Evolutionary conservation across 2,888 invertebrate genomes (phyloP).

Genomic region (Sussaba pulchella): DNA sequence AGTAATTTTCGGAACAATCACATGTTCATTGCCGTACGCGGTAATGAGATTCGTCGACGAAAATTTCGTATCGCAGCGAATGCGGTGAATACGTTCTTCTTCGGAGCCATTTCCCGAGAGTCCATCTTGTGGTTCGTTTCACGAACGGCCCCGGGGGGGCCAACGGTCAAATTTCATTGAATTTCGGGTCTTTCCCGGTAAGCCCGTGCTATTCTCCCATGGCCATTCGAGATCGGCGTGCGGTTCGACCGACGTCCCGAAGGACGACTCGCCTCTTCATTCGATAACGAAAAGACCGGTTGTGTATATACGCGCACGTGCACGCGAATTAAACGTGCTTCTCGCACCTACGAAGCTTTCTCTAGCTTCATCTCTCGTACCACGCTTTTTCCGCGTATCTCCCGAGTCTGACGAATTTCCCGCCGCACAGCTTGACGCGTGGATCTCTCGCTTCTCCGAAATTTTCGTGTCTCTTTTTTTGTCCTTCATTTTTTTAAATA

Average conservation of each 20-base stretch:
- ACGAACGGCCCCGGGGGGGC: constrained; percentile 10
- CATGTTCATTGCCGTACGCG: neutral
- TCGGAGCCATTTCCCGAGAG: constrained; percentile 30
- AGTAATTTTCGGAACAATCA: constrained; percentile 19
- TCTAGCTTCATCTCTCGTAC: constrained; percentile 8
- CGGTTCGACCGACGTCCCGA: constrained; percentile 39
- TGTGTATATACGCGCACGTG: too few species aligned
- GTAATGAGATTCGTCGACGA: neutral
- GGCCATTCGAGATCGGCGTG: constrained; percentile 52
- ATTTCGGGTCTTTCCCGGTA: constrained; percentile 51
- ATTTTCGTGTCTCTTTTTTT: neutral
- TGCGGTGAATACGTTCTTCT: neutral
- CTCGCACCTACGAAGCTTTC: neutral
- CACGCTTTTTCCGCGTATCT: constrained; percentile 3
- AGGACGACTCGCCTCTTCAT: constrained; percentile 45
- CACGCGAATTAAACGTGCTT: constrained; percentile 34
- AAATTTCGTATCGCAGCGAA: neutral
- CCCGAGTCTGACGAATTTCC: constrained; percentile 24
- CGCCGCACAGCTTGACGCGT: constrained; percentile 4
- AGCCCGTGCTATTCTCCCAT: too few species aligned
- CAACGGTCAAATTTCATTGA: constrained; percentile 61
- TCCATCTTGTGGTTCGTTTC: constrained; percentile 12
- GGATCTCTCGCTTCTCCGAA: neutral
- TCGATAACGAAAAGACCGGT: constrained; percentile 40
- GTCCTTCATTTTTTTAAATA: too few species aligned